Evolutionary conservation across 2,113 vertebrate genomes (phyloP).

Genomic region (Ammospiza caudacuta): DNA sequence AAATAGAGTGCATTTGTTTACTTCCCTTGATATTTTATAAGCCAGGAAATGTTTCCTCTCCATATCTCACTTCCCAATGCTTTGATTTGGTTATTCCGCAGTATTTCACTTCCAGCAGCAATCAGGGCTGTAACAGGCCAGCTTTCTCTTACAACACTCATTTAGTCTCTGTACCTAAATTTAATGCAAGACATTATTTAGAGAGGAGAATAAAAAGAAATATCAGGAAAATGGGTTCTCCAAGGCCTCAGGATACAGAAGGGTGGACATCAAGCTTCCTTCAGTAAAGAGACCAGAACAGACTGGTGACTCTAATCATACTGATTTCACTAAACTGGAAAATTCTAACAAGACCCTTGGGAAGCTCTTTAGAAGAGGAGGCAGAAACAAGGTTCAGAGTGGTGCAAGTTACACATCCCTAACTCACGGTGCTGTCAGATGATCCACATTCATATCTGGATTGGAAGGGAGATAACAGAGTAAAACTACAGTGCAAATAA

Average conservation of each 20-base stretch:
- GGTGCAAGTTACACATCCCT: background rate
- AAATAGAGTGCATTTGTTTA: conserved; percentile 24
- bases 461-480: background rate
- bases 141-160: background rate
- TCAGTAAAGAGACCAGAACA: background rate
- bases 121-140: background rate
- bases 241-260: background rate
- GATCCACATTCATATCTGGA: background rate
- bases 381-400: background rate
- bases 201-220: background rate
- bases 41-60: background rate
- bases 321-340: background rate
- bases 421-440: background rate
- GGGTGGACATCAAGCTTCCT: background rate
- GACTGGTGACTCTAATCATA: background rate
- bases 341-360: background rate
- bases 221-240: background rate
- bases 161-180: background rate
- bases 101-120: background rate
- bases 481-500: background rate
- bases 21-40: background rate
- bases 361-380: background rate
- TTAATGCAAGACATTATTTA: background rate
- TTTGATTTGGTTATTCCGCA: background rate
- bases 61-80: background rate